A percentile compares a stretch with the other conserved stretches of the same genome.
phyloP scores from a whole-genome alignment of 2,113 vertebrate species.

The Planiliza haematocheilus region DNA sequence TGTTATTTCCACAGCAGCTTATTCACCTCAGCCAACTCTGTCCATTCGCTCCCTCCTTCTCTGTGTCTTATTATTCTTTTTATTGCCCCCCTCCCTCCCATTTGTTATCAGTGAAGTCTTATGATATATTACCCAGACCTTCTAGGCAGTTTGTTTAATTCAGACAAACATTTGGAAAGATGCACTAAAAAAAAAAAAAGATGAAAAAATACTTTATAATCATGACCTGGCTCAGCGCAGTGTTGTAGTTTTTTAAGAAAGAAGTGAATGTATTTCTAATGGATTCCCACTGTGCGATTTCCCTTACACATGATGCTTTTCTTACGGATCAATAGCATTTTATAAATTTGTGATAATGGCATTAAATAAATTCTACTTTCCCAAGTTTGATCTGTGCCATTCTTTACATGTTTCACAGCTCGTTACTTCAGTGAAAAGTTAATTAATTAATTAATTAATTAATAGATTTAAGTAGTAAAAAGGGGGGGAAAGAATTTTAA shows the following conservation, averaged over 20 bases:
- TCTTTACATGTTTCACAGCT: neutral
- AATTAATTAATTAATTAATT: too few relatives aligned
- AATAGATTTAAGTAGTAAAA: neutral
- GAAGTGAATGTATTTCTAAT: slow-evolving; percentile 82
- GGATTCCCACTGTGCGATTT: slow-evolving; percentile 65
- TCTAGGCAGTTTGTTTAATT: slow-evolving; percentile 54
- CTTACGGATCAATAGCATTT: slow-evolving; percentile 74
- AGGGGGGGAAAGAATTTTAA: neutral
- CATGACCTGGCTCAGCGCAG: slow-evolving; percentile 45
- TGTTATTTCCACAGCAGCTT: neutral
- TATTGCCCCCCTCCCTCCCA: slow-evolving; percentile 13
- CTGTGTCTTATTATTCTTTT: slow-evolving; percentile 3
- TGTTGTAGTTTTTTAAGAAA: slow-evolving; percentile 76
- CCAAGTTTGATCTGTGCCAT: slow-evolving; percentile 36
- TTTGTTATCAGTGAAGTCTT: slow-evolving; percentile 31
- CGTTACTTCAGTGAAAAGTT: neutral
- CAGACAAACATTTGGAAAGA: slow-evolving; percentile 25
- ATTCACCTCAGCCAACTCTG: neutral
- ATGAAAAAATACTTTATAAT: slow-evolving; percentile 54
- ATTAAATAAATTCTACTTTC: slow-evolving; percentile 83
- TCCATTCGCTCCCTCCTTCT: neutral
- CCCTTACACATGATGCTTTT: slow-evolving; percentile 68
- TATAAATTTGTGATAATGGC: slow-evolving; percentile 77
- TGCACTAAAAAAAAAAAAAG: slow-evolving; percentile 69
- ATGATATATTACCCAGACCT: slow-evolving; percentile 37